Evolutionary conservation across 2,888 invertebrate species (phyloP), one percentile per base, ranked within the genome.

Genomic region (Acronicta aceris): DNA sequence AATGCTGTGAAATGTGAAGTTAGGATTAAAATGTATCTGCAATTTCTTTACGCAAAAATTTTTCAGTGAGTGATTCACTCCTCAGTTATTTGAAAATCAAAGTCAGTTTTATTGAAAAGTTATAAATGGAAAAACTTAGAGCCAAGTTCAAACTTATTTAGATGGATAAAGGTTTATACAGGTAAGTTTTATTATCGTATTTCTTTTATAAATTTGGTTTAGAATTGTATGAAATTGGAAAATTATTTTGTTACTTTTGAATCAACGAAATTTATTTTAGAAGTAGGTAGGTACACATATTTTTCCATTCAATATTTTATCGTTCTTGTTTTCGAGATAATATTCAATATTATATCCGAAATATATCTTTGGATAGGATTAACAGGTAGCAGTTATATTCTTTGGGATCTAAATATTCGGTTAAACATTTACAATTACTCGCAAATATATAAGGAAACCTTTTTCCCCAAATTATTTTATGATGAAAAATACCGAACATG

Each of bases 71-170:
- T 69, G 66, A 55, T 72, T 57, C 40, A 50, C 57, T 57, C 50
- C 30, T 36, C 36, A 17, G 40, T 51, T 33, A 3, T 25, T 33
- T 51, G 36, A 67, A 45, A 67, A 70, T 70, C 54, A 57, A 54
- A 61, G 43, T 60, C 51, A 48, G 73, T 57, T 43, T 57, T 54
- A 47, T 60, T 66, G 51, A 40, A 65, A 71, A 70, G 67, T 70
- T 72, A 47, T 54, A 66, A 51, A 54, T 66, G 42, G 45, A 25
- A 57, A 51, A 61, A 67, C 47, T 66, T 48, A 38, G 41, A 33
- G 42, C 9, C 15, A 50, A 45, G 8, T 8, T 41, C 47, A 51
- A 45, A 72, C 30, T 54, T 55, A 6, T 21, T 30, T 54, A 51
- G 60, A 72, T 72, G 60, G 47, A 66, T 21, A 51, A 45, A 51